Evolutionary conservation across 1,140 invertebrate genomes (phyloP), one percentile per base, ranked within the genome.

Genomic region (Penaeus vannamei): DNA sequence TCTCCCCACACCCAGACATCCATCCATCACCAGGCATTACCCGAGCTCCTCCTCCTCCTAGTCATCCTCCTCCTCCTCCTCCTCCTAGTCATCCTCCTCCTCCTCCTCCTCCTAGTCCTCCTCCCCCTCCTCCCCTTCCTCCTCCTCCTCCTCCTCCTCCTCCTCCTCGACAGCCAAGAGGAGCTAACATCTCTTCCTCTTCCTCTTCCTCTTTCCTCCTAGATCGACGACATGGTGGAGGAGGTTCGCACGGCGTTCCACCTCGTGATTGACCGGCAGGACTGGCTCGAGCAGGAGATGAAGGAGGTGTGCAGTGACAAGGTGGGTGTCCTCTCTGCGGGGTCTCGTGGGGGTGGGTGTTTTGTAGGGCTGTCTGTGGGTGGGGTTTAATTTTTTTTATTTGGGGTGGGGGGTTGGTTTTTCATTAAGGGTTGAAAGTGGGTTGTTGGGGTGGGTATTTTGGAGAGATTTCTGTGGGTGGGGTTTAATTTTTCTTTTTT

Each of bases 281-380:
- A 93, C n/a, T 96, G 95, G 95, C 93, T 96, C 86, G 95, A 96
- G 91, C 93, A 94, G 29, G 93, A 94, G 46, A 95, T 95, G 1
- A 94, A 94, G 92, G 91, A 92, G 19, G 93, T 94, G 36, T 95
- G 95, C 23, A 92, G 94, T 90, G 93, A 94, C 86, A 95, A 95
- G 93, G 94, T 95, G 84, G 92, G 62, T 83, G 82, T 32, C 76
- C 26, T 84, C 82, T 8, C 23, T 76, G 17, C 86, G 90, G 93
- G 79, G 88, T 87, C 53, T 92, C 92, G 90, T 92, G 93, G 92
- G 84, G 91, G 60, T 91, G 93, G 91, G 93, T 93, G 90, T 92
- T 85, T 91, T 81, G 85, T 61, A 76, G 77, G 14, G 2, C 20
- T 76, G 23, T 10, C n/a, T n/a, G n/a, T n/a, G n/a, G n/a, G n/a